Conservation (phyloP, 2,888 invertebrate species). For the Aporophyla nigra region DNA sequence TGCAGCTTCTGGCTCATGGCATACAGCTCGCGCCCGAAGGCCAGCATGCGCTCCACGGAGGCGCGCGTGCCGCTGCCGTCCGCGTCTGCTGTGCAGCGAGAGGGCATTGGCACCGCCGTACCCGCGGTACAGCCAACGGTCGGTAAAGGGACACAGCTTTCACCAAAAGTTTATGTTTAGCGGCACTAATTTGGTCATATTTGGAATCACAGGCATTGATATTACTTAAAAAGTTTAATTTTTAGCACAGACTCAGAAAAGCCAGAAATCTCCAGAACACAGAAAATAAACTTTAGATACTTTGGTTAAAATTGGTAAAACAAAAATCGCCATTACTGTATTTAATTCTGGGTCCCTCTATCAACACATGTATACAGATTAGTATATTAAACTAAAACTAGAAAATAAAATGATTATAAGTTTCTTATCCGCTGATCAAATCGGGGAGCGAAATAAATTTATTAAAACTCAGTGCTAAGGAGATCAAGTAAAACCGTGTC, state of each 20-base stretch:
- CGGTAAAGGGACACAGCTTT: slow-evolving; percentile 18
- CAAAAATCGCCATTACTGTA: neutral
- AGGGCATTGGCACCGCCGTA: neutral
- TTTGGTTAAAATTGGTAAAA: neutral
- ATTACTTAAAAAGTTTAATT: neutral
- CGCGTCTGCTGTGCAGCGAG: slow-evolving; percentile 55
- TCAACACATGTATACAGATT: slow-evolving; percentile 49
- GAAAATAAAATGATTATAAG: slow-evolving; percentile 50
- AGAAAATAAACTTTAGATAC: neutral
- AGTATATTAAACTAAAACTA: slow-evolving; percentile 60
- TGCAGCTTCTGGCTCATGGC: slow-evolving; percentile 96
- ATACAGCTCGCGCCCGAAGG: slow-evolving; percentile 98
- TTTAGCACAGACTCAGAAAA: neutral
- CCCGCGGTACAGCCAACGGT: fast-evolving
- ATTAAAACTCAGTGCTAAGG: slow-evolving; percentile 57
- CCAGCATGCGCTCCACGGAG: slow-evolving; percentile 97
- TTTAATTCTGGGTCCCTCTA: slow-evolving; percentile 33
- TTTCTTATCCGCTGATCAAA: slow-evolving; percentile 23
- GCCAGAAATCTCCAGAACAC: neutral
- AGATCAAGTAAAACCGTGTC: slow-evolving; percentile 60
- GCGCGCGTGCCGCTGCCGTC: slow-evolving; percentile 92
- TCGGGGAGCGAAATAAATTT: slow-evolving; percentile 47
- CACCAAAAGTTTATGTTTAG: neutral
- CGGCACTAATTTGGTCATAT: neutral
- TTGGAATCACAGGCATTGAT: neutral